Conservation (phyloP, 2,113 vertebrate genomes). For the Erythrolamprus reginae region DNA sequence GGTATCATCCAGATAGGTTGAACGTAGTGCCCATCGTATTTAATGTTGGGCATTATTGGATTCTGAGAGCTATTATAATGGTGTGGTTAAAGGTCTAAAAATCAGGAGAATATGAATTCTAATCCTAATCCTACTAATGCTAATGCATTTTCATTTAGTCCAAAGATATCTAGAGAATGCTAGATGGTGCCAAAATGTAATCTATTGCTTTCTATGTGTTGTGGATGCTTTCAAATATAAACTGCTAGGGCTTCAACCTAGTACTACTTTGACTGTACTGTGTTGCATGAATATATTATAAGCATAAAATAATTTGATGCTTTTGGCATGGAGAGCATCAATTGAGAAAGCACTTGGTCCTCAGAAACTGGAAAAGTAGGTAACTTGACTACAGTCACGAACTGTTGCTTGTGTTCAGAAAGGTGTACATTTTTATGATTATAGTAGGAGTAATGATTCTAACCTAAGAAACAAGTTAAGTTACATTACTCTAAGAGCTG, state of each 20-base stretch:
- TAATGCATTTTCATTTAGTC: background rate
- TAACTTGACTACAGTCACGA: background rate
- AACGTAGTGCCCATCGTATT: background rate
- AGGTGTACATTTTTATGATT: background rate
- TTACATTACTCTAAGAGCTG: background rate
- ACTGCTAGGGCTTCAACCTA: background rate
- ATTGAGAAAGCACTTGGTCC: background rate
- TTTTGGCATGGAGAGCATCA: background rate
- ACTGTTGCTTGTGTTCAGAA: background rate
- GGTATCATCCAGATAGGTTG: background rate
- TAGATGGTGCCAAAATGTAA: background rate
- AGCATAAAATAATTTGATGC: background rate
- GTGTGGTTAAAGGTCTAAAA: background rate
- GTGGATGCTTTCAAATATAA: background rate
- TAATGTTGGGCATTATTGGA: background rate
- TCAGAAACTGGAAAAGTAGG: background rate
- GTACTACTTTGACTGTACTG: background rate
- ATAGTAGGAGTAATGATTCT: background rate
- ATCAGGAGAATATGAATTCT: background rate
- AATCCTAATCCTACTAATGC: background rate
- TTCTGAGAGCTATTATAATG: background rate
- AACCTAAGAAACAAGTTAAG: background rate
- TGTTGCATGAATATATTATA: background rate
- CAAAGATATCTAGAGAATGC: background rate
- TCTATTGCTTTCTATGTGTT: background rate